Conservation (phyloP, 1,140 invertebrate species). For the Drosophila nannoptera region DNA sequence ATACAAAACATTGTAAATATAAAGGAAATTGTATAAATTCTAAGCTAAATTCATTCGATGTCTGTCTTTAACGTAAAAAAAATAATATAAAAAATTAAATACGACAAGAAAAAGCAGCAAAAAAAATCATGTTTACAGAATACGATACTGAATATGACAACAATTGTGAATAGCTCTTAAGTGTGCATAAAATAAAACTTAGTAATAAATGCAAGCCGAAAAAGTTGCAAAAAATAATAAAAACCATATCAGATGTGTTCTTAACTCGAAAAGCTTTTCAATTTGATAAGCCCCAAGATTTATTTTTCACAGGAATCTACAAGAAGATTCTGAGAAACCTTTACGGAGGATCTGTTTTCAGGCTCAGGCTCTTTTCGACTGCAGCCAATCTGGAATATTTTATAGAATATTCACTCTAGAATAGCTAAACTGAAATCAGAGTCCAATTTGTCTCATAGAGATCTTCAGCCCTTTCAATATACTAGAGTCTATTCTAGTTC, state of each 20-base stretch:
- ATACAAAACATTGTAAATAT: constrained; percentile 38
- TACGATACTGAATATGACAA: constrained; percentile 49
- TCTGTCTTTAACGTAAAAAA: constrained; percentile 43
- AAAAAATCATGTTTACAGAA: constrained; percentile 24
- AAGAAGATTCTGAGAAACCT: no score
- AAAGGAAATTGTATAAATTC: constrained; percentile 51
- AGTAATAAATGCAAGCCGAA: constrained; percentile 56
- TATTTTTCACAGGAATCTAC: background rate
- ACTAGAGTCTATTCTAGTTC: no score
- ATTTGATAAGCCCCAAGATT: background rate
- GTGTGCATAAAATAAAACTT: constrained; percentile 67
- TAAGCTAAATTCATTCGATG: constrained; percentile 49
- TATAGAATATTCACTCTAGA: no score
- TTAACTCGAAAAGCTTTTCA: background rate
- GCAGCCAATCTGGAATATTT: no score
- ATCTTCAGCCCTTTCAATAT: no score
- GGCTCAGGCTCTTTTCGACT: no score
- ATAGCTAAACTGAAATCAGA: no score
- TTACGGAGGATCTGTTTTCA: no score
- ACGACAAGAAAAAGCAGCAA: background rate
- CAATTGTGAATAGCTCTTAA: constrained; percentile 69
- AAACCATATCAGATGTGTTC: constrained; percentile 17
- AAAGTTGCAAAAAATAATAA: constrained; percentile 20
- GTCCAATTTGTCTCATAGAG: no score
- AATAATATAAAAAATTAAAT: constrained; percentile 2